Evolutionary conservation across 2,113 vertebrate genomes (phyloP).

Genomic region (Dipodomys stephensi): DNA sequence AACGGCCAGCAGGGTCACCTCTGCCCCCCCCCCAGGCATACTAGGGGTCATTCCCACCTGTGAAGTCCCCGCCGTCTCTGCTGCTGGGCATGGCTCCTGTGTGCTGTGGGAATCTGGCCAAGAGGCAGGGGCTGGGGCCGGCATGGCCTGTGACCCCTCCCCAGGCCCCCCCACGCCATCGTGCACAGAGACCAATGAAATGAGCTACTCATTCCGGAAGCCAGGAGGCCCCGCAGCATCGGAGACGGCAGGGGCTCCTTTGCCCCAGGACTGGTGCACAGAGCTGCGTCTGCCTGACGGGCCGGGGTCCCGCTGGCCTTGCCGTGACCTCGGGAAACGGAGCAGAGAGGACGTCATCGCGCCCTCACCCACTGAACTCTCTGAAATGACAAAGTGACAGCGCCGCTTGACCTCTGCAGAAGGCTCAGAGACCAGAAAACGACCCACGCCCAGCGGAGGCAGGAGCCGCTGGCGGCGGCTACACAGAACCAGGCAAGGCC

Average conservation of each 20-base stretch:
- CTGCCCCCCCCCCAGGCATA: not conserved
- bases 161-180: not conserved
- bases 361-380: slow-evolving; percentile 21
- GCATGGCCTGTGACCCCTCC: slow-evolving; percentile 2
- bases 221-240: not conserved
- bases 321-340: slow-evolving; percentile 52
- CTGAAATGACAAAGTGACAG: slow-evolving; percentile 58
- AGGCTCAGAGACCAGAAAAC: not conserved
- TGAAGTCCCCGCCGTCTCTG: not conserved
- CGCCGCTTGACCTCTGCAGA: not conserved
- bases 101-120: not conserved
- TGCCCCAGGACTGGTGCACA: not conserved
- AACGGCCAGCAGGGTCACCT: not conserved
- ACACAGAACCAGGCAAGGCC: slow-evolving; percentile 71
- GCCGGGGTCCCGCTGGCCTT: slow-evolving; percentile 42
- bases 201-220: slow-evolving; percentile 21
- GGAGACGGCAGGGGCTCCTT: slow-evolving; percentile 33
- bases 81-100: not conserved
- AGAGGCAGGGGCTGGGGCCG: not conserved
- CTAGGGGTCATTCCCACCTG: not conserved
- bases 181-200: not conserved
- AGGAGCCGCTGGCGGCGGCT: slow-evolving; percentile 59
- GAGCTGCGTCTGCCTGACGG: slow-evolving; percentile 53
- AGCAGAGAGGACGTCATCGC: slow-evolving; percentile 38
- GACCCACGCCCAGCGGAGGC: slow-evolving; percentile 34